Evolutionary conservation across 1,140 invertebrate genomes (phyloP), one percentile per base, ranked within the genome.

Genomic region (Pseudomyrmex sp.): DNA sequence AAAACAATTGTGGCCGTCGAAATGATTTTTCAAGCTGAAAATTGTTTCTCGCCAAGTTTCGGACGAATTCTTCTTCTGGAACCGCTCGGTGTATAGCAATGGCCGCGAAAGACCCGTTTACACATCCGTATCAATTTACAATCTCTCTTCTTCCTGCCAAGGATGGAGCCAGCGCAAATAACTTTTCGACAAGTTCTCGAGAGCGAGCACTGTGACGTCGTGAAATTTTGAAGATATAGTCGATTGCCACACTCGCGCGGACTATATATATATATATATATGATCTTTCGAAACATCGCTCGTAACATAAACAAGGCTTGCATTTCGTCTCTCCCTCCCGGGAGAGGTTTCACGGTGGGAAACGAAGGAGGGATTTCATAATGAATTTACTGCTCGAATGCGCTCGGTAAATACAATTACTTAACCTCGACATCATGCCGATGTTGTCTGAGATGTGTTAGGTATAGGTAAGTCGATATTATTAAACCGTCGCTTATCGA

Each of bases 301-400:
- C 83, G 77, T 90, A 90, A 90, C 86, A 77, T 90, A 90, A 90
- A 90, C 86, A 90, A 90, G 76, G 75, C 46, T 86, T 58, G 83
- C 58, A 76, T 62, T 86, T 35, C 35, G 35, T 7, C 7, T 59
- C 62, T 66, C 58, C 83, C 72, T 26, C 89, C 75, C 35, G 13
- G 50, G 35, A 35, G 35, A 35, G 61, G 85, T 26, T 70, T 50
- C 8, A 66, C 61, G 12, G 73, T 48, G 56, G 62, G 58, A 74
- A 59, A 20, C 52, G 66, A 68, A 66, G 50, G 61, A 82, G 62
- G 70, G 72, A 63, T 76, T 85, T 44, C 50, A 83, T 73, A 74
- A 82, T 66, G 76, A 89, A 86, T 89, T 83, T 89, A 87, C 73
- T 72, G 85, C 69, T 70, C 46, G 18, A 80, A 85, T 82, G 50